Conservation (phyloP, 2,797 vertebrate species). For the Orientallactaga sibirica region DNA sequence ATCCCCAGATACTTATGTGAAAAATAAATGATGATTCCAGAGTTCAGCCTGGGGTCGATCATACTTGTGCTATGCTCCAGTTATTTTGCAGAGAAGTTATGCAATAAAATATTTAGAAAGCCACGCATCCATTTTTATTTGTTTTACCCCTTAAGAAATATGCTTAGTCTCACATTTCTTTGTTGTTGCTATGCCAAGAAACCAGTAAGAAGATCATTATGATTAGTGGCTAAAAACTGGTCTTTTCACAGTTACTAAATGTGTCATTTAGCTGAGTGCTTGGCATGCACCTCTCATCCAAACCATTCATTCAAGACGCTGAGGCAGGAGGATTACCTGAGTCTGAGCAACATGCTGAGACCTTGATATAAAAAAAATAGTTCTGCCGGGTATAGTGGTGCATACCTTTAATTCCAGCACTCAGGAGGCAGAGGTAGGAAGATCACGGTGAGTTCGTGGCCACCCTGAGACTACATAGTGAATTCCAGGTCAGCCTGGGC, state of each 20-base stretch:
- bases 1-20: not conserved
- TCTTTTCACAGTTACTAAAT: constrained; percentile 51
- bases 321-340: not conserved
- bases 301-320: not conserved
- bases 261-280: not conserved
- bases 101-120: constrained; percentile 47
- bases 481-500: too few relatives aligned
- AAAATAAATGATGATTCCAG: constrained; percentile 36
- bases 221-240: constrained; percentile 42
- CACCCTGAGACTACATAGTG: too few relatives aligned
- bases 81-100: constrained; percentile 36
- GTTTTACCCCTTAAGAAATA: constrained; percentile 43
- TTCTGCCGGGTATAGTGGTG: too few relatives aligned
- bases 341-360: not conserved
- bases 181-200: constrained; percentile 33
- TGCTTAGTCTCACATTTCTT: constrained; percentile 44
- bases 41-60: constrained; percentile 5
- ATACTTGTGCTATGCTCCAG: not conserved
- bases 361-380: not conserved
- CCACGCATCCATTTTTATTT: constrained; percentile 13
- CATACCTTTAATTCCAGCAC: too few relatives aligned
- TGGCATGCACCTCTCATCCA: not conserved
- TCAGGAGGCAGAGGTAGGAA: too few relatives aligned
- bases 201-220: constrained; percentile 37
- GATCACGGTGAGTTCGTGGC: too few relatives aligned